These are phyloP conservation scores for Gadus macrocephalus DNA, from an alignment of 2,113 vertebrate genomes.

Conservation along the genomic window DNA sequence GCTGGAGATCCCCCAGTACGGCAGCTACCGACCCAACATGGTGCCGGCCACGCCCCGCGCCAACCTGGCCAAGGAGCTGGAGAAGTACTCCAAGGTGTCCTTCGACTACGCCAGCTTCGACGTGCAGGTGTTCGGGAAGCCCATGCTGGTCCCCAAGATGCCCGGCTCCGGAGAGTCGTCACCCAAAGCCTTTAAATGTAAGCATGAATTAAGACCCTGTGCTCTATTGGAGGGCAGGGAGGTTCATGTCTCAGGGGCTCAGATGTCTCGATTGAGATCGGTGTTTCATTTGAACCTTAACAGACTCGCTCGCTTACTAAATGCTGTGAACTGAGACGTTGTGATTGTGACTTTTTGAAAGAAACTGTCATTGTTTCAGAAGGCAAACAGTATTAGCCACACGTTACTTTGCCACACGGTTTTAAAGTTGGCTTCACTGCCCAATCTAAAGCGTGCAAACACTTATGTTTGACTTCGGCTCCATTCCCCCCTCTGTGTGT, in stretches of 20 bases:
- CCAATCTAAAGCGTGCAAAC: not conserved
- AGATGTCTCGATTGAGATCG: no score
- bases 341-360: no score
- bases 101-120: constrained; percentile 99
- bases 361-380: no score
- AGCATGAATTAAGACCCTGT: constrained; percentile 46
- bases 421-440: no score
- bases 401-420: no score
- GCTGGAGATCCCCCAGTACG: constrained; percentile 94
- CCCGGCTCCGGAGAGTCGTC: constrained; percentile 86
- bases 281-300: no score
- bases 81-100: constrained; percentile 99
- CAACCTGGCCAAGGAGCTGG: constrained; percentile 97
- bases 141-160: constrained; percentile 96
- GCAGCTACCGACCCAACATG: constrained; percentile 88
- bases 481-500: not conserved
- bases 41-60: constrained; percentile 90
- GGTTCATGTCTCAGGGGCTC: no score
- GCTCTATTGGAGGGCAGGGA: no score
- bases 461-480: not conserved
- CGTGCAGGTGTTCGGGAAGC: constrained; percentile 99
- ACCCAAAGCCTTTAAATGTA: constrained; percentile 99
- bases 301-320: no score
- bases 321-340: no score
- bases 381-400: no score